These are phyloP conservation scores for Myopa testacea DNA, from an alignment of 2,888 invertebrate genomes.

Conservation along the genomic window DNA sequence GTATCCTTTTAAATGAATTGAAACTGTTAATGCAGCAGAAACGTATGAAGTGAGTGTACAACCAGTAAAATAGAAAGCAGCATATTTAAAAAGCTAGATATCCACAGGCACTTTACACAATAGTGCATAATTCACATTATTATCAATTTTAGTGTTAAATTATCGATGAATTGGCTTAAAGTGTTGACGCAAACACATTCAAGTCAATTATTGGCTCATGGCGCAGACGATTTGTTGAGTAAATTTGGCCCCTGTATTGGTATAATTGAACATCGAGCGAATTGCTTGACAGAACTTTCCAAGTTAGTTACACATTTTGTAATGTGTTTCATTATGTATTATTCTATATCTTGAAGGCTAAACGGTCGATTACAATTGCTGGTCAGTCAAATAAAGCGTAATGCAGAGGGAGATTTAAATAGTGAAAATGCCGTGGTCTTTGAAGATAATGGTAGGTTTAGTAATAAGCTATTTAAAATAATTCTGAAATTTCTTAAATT, in stretches of 20 bases:
- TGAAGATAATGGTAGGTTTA: conserved; percentile 61
- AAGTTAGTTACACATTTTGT: conserved; percentile 52
- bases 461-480: not conserved
- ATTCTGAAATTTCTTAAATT: conserved; percentile 5
- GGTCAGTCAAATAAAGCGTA: conserved; percentile 65
- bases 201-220: conserved; percentile 66
- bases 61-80: not conserved
- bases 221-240: conserved; percentile 60
- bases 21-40: conserved; percentile 76
- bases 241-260: conserved; percentile 66
- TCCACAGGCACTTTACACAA: too few species aligned
- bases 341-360: conserved; percentile 55
- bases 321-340: conserved; percentile 43
- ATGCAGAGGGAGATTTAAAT: conserved; percentile 59
- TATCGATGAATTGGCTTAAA: conserved; percentile 63
- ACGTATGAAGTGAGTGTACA: conserved; percentile 72
- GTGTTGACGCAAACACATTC: conserved; percentile 62
- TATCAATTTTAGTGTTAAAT: conserved; percentile 58
- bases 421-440: conserved; percentile 60
- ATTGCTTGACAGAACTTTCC: conserved; percentile 62
- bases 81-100: not conserved
- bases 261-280: conserved; percentile 65
- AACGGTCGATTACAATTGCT: conserved; percentile 65
- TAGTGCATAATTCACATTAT: too few species aligned
- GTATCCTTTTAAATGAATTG: conserved; percentile 80